Evolutionary conservation across 2,888 invertebrate genomes (phyloP).

Genomic region (Calliopum simillimum): DNA sequence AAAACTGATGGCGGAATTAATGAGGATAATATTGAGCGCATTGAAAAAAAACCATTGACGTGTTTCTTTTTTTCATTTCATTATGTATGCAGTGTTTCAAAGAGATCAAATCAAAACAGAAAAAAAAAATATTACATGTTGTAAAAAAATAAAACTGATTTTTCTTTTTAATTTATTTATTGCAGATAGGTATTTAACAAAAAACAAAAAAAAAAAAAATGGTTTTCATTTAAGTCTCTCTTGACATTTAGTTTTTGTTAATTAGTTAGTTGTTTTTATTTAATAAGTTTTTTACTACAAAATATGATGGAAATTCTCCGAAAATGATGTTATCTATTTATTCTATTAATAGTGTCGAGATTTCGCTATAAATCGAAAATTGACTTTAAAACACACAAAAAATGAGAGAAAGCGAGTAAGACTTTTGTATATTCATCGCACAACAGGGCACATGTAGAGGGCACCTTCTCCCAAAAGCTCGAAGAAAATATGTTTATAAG

Average conservation of each 20-base stretch:
- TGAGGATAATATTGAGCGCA: constrained; percentile 23
- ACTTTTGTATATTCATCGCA: no score
- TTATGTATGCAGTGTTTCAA: neutral
- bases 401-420: neutral
- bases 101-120: neutral
- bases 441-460: no score
- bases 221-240: constrained; percentile 7
- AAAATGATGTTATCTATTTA: no score
- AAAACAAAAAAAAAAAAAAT: neutral
- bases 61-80: no score
- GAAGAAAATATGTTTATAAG: no score
- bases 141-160: constrained; percentile 12
- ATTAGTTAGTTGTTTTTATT: constrained; percentile 1
- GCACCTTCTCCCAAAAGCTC: no score
- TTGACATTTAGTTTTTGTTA: constrained; percentile 12
- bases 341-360: no score
- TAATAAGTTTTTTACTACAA: no score
- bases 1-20: constrained; percentile 36
- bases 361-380: no score
- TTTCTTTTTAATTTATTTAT: no score
- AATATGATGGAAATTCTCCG: no score
- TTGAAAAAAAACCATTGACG: neutral
- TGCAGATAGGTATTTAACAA: no score
- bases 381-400: neutral
- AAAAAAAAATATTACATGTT: neutral